A percentile compares a stretch with the other conserved stretches of the same genome.
Evolutionary conservation across 2,797 vertebrate species (phyloP).

Genomic region (Pipistrellus nathusii): DNA sequence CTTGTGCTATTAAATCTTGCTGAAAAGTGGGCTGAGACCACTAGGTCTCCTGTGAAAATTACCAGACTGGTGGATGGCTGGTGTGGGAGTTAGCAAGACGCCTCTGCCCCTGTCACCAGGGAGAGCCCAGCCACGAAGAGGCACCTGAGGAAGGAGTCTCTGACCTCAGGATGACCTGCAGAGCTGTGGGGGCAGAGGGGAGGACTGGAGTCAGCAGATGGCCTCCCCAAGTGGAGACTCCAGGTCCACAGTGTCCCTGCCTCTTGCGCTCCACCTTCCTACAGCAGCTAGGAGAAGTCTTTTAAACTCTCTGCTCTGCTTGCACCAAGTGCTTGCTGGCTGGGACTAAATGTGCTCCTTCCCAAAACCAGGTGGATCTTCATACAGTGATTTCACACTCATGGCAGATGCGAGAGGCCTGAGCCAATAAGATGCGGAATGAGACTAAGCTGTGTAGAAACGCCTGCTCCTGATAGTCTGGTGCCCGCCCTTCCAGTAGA

Average conservation of each 20-base stretch:
- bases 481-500: not conserved
- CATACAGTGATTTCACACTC: not conserved
- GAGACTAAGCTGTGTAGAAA: not conserved
- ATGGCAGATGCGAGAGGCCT: not conserved
- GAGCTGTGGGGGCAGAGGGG: not conserved
- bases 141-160: not conserved
- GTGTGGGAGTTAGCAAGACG: constrained; percentile 62
- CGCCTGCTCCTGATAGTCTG: not conserved
- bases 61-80: constrained; percentile 50
- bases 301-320: constrained; percentile 68
- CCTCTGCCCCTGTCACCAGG: constrained; percentile 17
- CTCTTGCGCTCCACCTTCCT: constrained; percentile 70
- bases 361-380: constrained; percentile 57
- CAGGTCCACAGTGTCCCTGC: not conserved
- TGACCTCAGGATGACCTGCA: not conserved
- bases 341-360: constrained; percentile 51
- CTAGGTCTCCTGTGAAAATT: constrained; percentile 74
- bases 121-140: not conserved
- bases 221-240: constrained; percentile 41
- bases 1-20: constrained; percentile 76
- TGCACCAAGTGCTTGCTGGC: not conserved
- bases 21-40: constrained; percentile 77
- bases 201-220: not conserved
- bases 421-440: constrained; percentile 43
- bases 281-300: constrained; percentile 38